Base-by-base conservation (phyloP, 2,888 invertebrate genomes). In the Anorthoa munda region DNA sequence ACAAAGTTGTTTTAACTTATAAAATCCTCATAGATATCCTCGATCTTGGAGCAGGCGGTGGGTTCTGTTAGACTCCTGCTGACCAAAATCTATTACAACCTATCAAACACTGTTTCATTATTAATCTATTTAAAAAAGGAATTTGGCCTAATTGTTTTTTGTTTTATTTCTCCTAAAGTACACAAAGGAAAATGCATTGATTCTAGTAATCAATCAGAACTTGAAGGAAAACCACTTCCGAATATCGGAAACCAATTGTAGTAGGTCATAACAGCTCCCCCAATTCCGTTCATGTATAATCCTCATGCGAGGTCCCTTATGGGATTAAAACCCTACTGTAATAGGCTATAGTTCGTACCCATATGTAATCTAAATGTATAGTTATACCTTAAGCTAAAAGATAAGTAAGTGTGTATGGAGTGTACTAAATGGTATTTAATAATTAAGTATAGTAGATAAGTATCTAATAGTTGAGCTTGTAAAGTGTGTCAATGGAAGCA, bases 281-380 rank as follows among this genome's bases (percentile, higher is more conserved):
- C 53, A 66, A 66, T 69, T 69, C 48, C n/a, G 56, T 58, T 69
- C 56, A 48, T 68, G 64, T 65, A 56, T 81, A 77, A 76, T 79
- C 82, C 65, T 51, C 21, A 51, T 76, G 17, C 7, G 56, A 53
- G 39, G 51, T 66, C 68, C 66, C 74, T 13, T 50, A 63, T 17
- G 72, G 70, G 85, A 82, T 71, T 82, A 56, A 59, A 73, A 71
- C 59, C 72, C 72, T 48, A 64, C 21, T 58, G 68, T 78, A 75
- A 68, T 84, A 75, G 73, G 82, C 72, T 50, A n/a, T 56, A 67
- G 53, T 72, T 64, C 26, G 26, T 46, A 61, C 45, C 18, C 48
- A 58, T 58, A 61, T 67, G 55, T 75, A 66, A 66, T 74, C 69
- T 67, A 21, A 68, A 53, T 70, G 21, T 39, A 15, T 55, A 26